Evolutionary conservation across 2,888 invertebrate species (phyloP).

Genomic region (Eupeodes latifasciatus): DNA sequence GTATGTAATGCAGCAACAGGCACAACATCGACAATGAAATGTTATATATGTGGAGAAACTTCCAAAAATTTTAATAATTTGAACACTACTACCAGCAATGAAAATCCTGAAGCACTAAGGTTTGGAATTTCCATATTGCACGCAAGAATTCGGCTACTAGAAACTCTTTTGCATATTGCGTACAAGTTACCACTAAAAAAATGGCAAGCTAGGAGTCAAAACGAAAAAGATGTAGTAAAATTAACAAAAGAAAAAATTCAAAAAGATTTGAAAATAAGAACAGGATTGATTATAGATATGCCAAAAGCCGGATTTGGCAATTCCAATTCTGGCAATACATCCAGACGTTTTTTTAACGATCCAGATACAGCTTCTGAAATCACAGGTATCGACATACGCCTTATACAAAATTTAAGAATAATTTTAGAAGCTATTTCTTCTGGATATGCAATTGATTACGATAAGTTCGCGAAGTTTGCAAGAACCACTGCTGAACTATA

Average conservation of each 20-base stretch:
- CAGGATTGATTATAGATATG: slow-evolving; percentile 48
- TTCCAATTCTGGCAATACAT: slow-evolving; percentile 77
- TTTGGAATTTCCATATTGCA: slow-evolving; percentile 47
- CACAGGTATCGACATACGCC: not conserved
- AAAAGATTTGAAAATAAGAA: slow-evolving; percentile 17
- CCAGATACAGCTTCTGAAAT: not conserved
- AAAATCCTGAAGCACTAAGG: not conserved
- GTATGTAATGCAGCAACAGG: not conserved
- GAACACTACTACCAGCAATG: slow-evolving; percentile 45
- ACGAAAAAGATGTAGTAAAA: not conserved
- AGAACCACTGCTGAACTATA: slow-evolving; percentile 3
- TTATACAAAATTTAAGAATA: not conserved
- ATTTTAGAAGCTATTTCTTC: slow-evolving; percentile 7
- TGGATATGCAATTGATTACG: not conserved
- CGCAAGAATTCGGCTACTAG: slow-evolving; percentile 78
- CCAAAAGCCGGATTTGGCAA: slow-evolving; percentile 72
- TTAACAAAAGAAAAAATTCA: not conserved
- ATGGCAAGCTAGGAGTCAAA: slow-evolving; percentile 75
- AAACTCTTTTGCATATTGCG: slow-evolving; percentile 79
- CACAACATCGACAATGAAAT: not conserved
- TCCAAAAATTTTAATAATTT: slow-evolving; percentile 76
- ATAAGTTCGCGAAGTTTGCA: not conserved
- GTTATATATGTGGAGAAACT: not conserved
- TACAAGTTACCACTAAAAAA: slow-evolving; percentile 79
- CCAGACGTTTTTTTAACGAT: not conserved